phyloP scores from a whole-genome alignment of 2,113 vertebrate species.

The Drymodes brunneopygia region DNA sequence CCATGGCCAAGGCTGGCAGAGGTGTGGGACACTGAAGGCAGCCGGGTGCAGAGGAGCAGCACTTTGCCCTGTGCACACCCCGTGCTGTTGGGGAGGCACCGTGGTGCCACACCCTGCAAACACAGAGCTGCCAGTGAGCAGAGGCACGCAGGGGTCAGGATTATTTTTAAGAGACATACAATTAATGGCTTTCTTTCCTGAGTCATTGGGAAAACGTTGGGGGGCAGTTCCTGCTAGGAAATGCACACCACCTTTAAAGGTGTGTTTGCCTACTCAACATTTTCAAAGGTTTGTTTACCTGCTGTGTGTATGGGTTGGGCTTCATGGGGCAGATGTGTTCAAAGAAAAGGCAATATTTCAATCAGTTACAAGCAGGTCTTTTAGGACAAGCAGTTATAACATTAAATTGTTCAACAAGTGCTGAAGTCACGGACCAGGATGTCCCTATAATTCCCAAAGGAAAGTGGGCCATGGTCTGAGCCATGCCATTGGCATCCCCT shows the following conservation, averaged over 20 bases:
- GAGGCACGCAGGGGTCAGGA: background rate
- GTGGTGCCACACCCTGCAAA: background rate
- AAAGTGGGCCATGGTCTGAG: background rate
- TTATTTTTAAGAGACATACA: conserved; percentile 18
- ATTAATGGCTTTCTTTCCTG: background rate
- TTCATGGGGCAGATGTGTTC: background rate
- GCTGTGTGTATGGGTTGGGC: background rate
- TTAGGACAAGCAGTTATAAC: background rate
- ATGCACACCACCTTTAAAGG: background rate
- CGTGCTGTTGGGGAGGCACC: rapidly evolving
- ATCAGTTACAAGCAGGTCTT: background rate
- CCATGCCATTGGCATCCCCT: background rate
- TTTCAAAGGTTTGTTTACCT: background rate
- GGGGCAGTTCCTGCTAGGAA: background rate
- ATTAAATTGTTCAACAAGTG: background rate
- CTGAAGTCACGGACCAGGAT: background rate
- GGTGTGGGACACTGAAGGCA: background rate
- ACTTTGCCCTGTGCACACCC: background rate
- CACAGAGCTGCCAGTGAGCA: background rate
- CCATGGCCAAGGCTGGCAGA: background rate
- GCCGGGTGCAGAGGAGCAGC: rapidly evolving
- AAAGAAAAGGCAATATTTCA: background rate
- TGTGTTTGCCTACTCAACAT: background rate
- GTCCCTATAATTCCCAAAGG: background rate
- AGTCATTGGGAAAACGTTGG: background rate